Evolutionary conservation across 2,797 vertebrate genomes (phyloP), one percentile per base, ranked within the genome.

Genomic region (Anniella stebbinsi): DNA sequence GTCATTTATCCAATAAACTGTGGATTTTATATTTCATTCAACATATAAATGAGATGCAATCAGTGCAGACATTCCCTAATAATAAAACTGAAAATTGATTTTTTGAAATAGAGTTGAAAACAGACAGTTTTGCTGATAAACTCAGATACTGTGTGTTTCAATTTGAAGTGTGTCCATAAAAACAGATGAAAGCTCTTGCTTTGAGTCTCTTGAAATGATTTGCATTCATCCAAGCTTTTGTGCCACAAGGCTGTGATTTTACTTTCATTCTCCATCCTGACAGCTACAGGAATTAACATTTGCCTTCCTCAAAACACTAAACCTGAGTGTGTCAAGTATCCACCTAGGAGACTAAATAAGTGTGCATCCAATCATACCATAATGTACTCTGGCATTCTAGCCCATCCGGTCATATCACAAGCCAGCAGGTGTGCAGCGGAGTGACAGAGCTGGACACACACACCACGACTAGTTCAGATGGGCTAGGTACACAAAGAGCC

Each of bases 231-330:
- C 73, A 88, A 77, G 6, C 60, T 89, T 93, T 87, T 69, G 3
- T 5, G 78, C 8, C 84, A 33, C 83, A 82, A 72, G 18, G 1
- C 33, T 87, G 45, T n/a, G 51, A 80, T 93, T 54, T 51, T 90
- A 5, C 28, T 92, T 89, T 57, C 9, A 10, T 89, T 77, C 76
- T 80, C 67, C 69, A 41, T 38, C 8, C 0, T 4, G 91, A 72
- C 11, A 83, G 36, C n/a, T 91, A 86, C 33, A 81, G 72, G 88
- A 84, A 86, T 78, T 90, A 88, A 87, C 84, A 89, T 86, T 54
- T 94, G 85, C 30, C 25, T 63, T 88, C 33, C 73, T 90, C 69
- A 54, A 84, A 77, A 81, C 17, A 72, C 45, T 36, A 15, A 89
- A 72, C 76, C 1, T 25, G 15, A 88, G 78, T 13, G 30, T 54